Evolutionary conservation across 2,888 invertebrate genomes (phyloP).

Genomic region (Ochropleura leucogaster): DNA sequence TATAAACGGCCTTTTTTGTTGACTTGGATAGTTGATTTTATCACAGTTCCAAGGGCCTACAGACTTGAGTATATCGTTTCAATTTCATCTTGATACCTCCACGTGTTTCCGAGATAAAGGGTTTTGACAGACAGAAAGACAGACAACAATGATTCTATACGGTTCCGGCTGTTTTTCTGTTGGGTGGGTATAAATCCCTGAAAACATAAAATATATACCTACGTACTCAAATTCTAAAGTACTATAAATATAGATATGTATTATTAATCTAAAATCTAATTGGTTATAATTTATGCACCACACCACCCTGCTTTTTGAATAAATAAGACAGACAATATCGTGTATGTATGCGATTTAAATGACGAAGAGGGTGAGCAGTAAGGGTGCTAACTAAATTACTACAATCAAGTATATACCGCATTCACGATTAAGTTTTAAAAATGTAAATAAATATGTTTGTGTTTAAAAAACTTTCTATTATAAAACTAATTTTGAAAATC

Average conservation of each 20-base stretch:
- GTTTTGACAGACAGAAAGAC: too few species aligned
- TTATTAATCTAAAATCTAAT: constrained; percentile 35
- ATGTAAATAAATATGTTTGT: neutral
- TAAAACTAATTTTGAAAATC: too few species aligned
- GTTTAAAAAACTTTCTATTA: too few species aligned
- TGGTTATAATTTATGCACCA: constrained; percentile 41
- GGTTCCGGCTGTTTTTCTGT: too few species aligned
- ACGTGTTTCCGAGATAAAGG: too few species aligned
- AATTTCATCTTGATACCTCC: too few species aligned
- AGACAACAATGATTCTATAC: too few species aligned
- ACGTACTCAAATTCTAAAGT: neutral
- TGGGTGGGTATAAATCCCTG: too few species aligned
- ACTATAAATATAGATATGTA: constrained; percentile 15
- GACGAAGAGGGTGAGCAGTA: constrained; percentile 15
- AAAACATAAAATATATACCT: neutral
- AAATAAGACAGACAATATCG: constrained; percentile 50
- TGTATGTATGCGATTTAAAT: neutral
- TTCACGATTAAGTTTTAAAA: neutral
- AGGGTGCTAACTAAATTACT: neutral
- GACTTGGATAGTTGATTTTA: too few species aligned
- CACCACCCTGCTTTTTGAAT: constrained; percentile 47
- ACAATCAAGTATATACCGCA: neutral
- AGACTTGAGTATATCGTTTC: too few species aligned
- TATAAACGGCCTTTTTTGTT: too few species aligned
- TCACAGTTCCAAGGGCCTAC: too few species aligned